These are phyloP conservation scores for Folsomia manolachei DNA, from an alignment of 2,888 invertebrate genomes.

Conservation along the genomic window DNA sequence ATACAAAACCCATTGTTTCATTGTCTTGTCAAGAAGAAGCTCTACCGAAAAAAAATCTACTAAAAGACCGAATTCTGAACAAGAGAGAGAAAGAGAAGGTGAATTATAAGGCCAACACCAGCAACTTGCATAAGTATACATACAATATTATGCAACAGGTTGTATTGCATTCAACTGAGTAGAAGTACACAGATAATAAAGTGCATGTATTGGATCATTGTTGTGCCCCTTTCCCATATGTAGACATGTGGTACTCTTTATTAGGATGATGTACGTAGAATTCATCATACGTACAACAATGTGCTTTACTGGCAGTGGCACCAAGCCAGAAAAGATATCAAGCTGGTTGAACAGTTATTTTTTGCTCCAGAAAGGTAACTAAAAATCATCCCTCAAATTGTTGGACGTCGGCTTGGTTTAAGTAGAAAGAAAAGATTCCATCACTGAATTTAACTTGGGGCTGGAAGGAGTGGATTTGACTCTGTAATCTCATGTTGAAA, in stretches of 20 bases:
- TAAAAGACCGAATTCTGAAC: conserved; percentile 17
- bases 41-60: conserved; percentile 14
- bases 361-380: conserved; percentile 2
- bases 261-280: neutral
- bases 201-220: neutral
- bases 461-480: neutral
- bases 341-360: neutral
- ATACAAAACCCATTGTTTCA: conserved; percentile 33
- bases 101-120: conserved; percentile 6
- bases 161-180: neutral
- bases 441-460: no score
- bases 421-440: neutral
- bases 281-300: neutral
- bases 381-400: neutral
- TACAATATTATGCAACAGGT: conserved; percentile 9
- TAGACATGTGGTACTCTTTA: neutral
- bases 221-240: neutral
- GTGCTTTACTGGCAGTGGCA: conserved; percentile 19
- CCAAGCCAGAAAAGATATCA: neutral
- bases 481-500: neutral
- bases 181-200: neutral
- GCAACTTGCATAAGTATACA: no score
- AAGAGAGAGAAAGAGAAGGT: conserved; percentile 12
- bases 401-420: conserved; percentile 12
- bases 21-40: conserved; percentile 45